Base-by-base conservation (phyloP, 2,113 vertebrate species). In the Cepphus grylle region DNA sequence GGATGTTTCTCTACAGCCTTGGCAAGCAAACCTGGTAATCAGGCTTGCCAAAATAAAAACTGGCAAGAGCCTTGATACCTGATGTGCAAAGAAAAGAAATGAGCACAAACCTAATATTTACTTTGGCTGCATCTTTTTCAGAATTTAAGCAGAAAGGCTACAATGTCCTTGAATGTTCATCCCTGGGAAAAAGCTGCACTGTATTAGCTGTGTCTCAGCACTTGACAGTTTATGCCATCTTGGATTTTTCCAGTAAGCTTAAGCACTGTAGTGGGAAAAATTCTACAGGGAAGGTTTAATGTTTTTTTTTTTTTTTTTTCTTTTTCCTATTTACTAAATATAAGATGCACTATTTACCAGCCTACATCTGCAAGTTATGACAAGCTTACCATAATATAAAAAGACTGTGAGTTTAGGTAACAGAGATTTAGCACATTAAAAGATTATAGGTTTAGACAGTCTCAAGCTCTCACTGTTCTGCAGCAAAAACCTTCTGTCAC, bases 11-110 rank as follows among this genome's bases (percentile, higher is more conserved):
- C 80, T 93, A 78, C 47, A 89, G 80, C 80, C 82, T 81, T 95
- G 94, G 95, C 92, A 94, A 93, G 80, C 36, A 81, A 94, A 95
- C 56, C 65, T 81, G 36, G 65, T 91, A 81, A 94, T 32, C 65
- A 32, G 76, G 69, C 65, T 92, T 92, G 91, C 90, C 92, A 92
- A 71, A 93, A 93, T 56, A 78, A 92, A 95, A 95, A 81, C 88
- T 96, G 90, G 80, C 92, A 91, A 92, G 43, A 78, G 71, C 65
- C 25, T 84, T 49, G 55, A 67, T 74, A 96, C 61, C 92, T 92
- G 94, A 90, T 69, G 95, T 86, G 69, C 65, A 96, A 93, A 92
- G 85, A 67, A 89, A 88, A 93, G 70, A 69, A 95, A 76, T n/a
- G 9, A 91, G 38, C 78, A 74, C 55, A 95, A 83, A 78, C n/a